Evolutionary conservation across 92 coral and sea anemone genomes (phyloP).

Genomic region (Porites divaricata): DNA sequence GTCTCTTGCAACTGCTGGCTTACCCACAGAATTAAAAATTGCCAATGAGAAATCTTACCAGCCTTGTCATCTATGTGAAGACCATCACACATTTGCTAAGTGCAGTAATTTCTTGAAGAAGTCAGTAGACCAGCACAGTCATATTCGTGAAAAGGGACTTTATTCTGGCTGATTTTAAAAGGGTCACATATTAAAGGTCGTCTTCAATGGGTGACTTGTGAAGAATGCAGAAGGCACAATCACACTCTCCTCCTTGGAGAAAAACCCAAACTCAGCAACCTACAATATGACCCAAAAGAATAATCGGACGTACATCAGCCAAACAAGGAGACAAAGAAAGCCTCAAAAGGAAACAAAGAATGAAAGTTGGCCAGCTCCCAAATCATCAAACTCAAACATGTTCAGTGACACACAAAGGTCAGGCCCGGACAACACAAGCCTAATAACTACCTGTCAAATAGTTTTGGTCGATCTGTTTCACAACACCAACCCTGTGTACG

Average conservation of each 20-base stretch:
- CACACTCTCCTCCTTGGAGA: constrained; percentile 71
- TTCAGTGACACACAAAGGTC: constrained; percentile 7
- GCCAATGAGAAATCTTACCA: constrained; percentile 14
- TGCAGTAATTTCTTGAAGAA: constrained; percentile 51
- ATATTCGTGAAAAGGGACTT: constrained; percentile 51
- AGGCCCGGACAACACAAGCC: not conserved
- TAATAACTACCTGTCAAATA: constrained; percentile 26
- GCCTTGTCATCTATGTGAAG: constrained; percentile 58
- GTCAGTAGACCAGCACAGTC: constrained; percentile 45
- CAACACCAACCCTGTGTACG: constrained; percentile 58
- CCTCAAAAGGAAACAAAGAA: no score
- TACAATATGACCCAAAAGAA: not conserved
- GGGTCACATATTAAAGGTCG: constrained; percentile 67
- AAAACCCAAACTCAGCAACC: constrained; percentile 24
- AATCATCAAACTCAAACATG: constrained; percentile 7
- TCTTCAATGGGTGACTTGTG: constrained; percentile 40
- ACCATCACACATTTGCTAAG: constrained; percentile 51
- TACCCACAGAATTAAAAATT: not conserved
- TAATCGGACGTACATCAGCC: not conserved
- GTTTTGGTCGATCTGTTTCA: constrained; percentile 58
- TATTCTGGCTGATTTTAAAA: constrained; percentile 60
- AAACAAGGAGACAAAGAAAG: no score
- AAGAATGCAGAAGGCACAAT: constrained; percentile 66
- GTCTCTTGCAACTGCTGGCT: constrained; percentile 20
- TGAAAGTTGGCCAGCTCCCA: not conserved